These are phyloP conservation scores for Caenorhabditis inopinata DNA, from an alignment of 1,140 invertebrate genomes.

Conservation along the genomic window DNA sequence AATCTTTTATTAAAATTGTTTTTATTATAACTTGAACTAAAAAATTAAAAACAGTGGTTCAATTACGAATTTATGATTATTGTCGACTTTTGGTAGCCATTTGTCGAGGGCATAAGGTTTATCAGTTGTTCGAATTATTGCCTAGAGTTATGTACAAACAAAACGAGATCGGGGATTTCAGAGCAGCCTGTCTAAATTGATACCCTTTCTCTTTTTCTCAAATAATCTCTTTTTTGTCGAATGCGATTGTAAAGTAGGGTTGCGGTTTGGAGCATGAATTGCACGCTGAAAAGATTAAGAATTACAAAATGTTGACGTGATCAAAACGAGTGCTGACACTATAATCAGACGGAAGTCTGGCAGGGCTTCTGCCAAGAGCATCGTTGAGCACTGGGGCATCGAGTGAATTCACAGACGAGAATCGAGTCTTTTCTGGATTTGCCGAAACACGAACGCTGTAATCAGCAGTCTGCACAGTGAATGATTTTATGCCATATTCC, in stretches of 20 bases:
- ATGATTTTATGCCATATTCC: conserved; percentile 15
- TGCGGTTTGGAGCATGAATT: neutral
- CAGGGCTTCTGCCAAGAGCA: neutral
- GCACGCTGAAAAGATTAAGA: conserved; percentile 12
- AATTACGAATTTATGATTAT: conserved; percentile 14
- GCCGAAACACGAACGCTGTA: neutral
- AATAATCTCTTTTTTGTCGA: neutral
- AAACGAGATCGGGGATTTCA: neutral
- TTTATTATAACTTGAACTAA: neutral
- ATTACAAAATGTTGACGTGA: neutral
- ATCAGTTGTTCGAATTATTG: neutral
- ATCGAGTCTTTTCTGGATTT: neutral
- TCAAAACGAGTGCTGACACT: neutral
- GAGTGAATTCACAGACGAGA: neutral
- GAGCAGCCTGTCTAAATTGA: neutral
- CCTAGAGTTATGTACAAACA: neutral
- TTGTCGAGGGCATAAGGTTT: neutral
- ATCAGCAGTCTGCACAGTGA: neutral
- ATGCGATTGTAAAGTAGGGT: neutral
- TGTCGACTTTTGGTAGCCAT: neutral
- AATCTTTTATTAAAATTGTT: neutral
- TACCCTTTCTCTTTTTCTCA: neutral
- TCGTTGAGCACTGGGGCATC: conserved; percentile 6
- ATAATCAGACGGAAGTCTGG: neutral
- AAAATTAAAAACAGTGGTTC: conserved; percentile 15